Conservation (phyloP, 2,797 vertebrate genomes). For the Botia almorhae region DNA sequence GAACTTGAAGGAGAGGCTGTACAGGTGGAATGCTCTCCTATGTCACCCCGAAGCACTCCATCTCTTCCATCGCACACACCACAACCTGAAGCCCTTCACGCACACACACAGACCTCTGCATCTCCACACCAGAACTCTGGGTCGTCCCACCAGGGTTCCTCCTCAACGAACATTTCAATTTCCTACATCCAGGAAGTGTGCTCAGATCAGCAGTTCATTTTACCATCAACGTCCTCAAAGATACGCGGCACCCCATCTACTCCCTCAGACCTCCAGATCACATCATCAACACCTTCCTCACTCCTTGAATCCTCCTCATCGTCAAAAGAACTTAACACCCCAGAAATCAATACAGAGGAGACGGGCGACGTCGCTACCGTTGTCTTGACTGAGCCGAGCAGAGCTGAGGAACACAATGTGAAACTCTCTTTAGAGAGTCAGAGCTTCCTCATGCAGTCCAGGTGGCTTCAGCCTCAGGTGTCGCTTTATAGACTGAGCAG, state of each 20-base stretch:
- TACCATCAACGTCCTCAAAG: not conserved
- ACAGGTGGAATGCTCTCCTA: slow-evolving; percentile 41
- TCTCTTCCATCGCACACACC: slow-evolving; percentile 50
- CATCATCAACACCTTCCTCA: slow-evolving; percentile 1
- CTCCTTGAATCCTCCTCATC: slow-evolving; percentile 4
- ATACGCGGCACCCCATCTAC: not conserved
- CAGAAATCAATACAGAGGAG: slow-evolving; percentile 13
- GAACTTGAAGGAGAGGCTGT: slow-evolving; percentile 52
- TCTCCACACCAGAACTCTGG: slow-evolving; percentile 35
- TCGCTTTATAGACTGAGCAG: slow-evolving; percentile 66
- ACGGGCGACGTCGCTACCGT: not conserved
- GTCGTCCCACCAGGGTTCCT: slow-evolving; percentile 39
- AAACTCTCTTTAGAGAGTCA: slow-evolving; percentile 63
- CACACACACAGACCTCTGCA: slow-evolving; percentile 15
- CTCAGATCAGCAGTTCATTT: not conserved
- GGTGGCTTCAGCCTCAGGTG: slow-evolving; percentile 70
- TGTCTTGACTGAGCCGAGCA: slow-evolving; percentile 13
- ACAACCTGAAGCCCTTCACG: not conserved
- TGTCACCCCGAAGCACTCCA: slow-evolving; percentile 22
- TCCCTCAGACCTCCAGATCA: not conserved
- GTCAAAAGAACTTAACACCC: slow-evolving; percentile 1
- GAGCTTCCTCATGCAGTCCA: slow-evolving; percentile 60
- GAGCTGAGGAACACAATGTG: not conserved
- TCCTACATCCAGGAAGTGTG: slow-evolving; percentile 10
- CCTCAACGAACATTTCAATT: slow-evolving; percentile 3